A percentile compares a stretch with the other conserved stretches of the same genome.
Conservation (phyloP, 1,140 invertebrate genomes). For the Andricus grossulariae region DNA sequence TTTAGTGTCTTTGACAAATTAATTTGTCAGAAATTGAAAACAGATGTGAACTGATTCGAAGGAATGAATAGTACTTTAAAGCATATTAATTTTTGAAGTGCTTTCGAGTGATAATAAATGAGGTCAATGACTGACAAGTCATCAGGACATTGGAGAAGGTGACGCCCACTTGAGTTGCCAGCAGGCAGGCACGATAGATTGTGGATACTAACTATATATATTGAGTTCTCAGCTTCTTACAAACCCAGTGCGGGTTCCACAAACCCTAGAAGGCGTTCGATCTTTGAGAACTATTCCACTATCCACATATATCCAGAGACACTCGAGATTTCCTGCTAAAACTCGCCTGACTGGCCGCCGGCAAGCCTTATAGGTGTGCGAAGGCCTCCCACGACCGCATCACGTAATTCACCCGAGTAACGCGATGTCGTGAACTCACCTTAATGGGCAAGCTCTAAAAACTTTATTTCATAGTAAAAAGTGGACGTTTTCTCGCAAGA, state of each 20-base stretch:
- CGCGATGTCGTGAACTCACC: constrained; percentile 21
- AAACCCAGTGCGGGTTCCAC: constrained; percentile 2
- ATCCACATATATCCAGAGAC: background rate
- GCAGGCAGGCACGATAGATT: background rate
- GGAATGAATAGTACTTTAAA: too few species aligned
- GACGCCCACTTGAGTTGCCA: constrained; percentile 26
- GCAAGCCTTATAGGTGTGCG: constrained; percentile 20
- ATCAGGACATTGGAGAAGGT: background rate
- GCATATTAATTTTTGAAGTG: too few species aligned
- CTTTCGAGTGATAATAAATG: background rate
- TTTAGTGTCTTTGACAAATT: too few species aligned
- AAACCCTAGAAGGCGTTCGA: constrained; percentile 29
- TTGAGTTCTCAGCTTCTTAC: constrained; percentile 20
- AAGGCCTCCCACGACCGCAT: constrained; percentile 13
- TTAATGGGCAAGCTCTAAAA: constrained; percentile 2
- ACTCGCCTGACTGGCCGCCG: background rate
- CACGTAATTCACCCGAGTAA: constrained; percentile 27
- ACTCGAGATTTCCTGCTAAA: constrained; percentile 28
- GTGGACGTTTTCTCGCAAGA: background rate
- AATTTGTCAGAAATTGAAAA: too few species aligned
- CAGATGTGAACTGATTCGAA: too few species aligned
- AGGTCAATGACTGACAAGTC: constrained; percentile 2
- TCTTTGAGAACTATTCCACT: constrained; percentile 10
- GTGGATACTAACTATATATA: background rate
- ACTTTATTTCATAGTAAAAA: constrained; percentile 14